Evolutionary conservation across 2,888 invertebrate species (phyloP), one percentile per base, ranked within the genome.

Genomic region (Agonopterix heracliana): DNA sequence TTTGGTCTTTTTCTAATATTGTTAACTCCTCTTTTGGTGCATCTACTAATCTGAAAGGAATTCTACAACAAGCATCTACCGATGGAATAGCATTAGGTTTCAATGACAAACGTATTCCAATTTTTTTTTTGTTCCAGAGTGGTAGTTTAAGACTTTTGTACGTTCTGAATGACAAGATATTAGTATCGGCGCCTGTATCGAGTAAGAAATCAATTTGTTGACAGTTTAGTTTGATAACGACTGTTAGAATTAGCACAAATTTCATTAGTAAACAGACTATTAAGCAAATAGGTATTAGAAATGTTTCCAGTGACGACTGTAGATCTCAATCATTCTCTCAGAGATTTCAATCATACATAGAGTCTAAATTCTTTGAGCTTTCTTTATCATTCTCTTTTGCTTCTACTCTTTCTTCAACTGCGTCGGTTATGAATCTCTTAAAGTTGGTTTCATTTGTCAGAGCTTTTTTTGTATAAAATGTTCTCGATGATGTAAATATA

Each of bases 271-370:
- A 35, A 35, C 7, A 35, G 35, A 35, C 35, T 35, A 35, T 49
- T 0, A 64, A 67, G 48, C 66, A n/a, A n/a, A 66, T 35, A 35
- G 35, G 44, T 72, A 66, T 51, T 9, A 8, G 35, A 72, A 68
- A 34, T 55, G n/a, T 61, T 38, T n/a, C n/a, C n/a, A n/a, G n/a
- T n/a, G n/a, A n/a, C n/a, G n/a, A n/a, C n/a, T n/a, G n/a, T n/a
- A n/a, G n/a, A n/a, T n/a, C n/a, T n/a, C n/a, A n/a, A n/a, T n/a
- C n/a, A n/a, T n/a, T n/a, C n/a, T n/a, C n/a, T n/a, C n/a, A n/a
- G n/a, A n/a, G n/a, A n/a, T n/a, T n/a, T n/a, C n/a, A n/a, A n/a
- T n/a, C n/a, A n/a, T n/a, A n/a, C n/a, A n/a, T n/a, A n/a, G n/a
- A n/a, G n/a, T n/a, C n/a, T n/a, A n/a, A n/a, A n/a, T n/a, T n/a